Percentiles rank a stretch among this genome's conserved stretches.
Conservation (phyloP, 2,888 invertebrate species). For the Drosophila anomalata region DNA sequence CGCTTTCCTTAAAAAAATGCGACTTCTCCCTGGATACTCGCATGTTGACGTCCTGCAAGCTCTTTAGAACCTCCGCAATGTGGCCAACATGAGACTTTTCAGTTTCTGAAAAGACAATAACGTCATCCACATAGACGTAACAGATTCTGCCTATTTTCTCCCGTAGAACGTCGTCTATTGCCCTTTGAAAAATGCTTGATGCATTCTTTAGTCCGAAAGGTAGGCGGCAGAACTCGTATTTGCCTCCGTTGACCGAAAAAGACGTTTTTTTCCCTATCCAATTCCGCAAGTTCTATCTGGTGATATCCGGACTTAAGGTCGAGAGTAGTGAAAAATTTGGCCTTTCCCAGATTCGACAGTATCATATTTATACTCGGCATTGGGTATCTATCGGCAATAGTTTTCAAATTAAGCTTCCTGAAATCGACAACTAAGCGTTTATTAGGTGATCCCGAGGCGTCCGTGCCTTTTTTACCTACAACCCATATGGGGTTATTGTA, state of each 20-base stretch:
- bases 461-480: no score
- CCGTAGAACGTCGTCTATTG: neutral
- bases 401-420: no score
- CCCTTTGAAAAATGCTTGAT: slow-evolving; percentile 6
- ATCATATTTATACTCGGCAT: no score
- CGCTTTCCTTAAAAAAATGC: slow-evolving; percentile 1
- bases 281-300: no score
- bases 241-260: slow-evolving; percentile 1
- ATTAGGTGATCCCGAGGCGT: neutral
- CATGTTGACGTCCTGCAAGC: neutral
- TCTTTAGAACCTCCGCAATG: slow-evolving; percentile 5
- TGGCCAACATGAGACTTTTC: neutral
- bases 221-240: neutral
- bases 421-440: no score
- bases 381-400: no score
- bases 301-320: no score
- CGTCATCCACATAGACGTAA: slow-evolving; percentile 13
- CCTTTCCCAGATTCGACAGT: no score
- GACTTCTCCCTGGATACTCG: neutral
- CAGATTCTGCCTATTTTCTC: slow-evolving; percentile 7
- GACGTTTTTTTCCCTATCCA: no score
- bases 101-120: slow-evolving; percentile 14
- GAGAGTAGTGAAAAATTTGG: no score
- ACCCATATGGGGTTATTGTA: no score
- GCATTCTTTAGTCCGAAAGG: slow-evolving; percentile 9